Conservation (phyloP, 2,113 vertebrate species). For the Tor tambroides region DNA sequence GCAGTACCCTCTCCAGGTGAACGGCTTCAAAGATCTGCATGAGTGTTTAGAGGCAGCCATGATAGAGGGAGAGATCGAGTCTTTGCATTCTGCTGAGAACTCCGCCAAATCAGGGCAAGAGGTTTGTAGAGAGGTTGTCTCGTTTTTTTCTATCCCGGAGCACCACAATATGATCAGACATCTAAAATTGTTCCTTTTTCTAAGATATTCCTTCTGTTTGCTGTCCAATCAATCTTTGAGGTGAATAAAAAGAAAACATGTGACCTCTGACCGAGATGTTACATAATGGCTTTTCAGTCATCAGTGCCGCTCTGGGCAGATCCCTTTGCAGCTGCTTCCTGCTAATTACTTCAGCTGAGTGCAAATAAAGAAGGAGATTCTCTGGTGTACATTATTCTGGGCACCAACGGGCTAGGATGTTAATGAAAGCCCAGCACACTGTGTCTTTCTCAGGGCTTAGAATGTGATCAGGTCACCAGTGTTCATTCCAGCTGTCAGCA, state of each 20-base stretch:
- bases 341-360: conserved; percentile 59
- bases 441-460: neutral
- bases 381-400: conserved; percentile 31
- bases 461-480: neutral
- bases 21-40: conserved; percentile 97
- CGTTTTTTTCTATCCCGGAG: neutral
- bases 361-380: conserved; percentile 19
- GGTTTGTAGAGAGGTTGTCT: conserved; percentile 63
- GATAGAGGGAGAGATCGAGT: conserved; percentile 98
- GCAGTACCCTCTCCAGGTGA: conserved; percentile 97
- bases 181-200: neutral
- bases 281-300: conserved; percentile 39
- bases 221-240: neutral
- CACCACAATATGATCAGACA: neutral
- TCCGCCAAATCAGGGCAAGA: conserved; percentile 89
- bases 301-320: conserved; percentile 4
- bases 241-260: neutral
- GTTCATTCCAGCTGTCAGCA: neutral
- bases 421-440: neutral
- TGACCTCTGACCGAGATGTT: conserved; percentile 22
- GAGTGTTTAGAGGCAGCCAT: conserved; percentile 98
- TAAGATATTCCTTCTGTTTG: neutral
- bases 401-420: neutral
- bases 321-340: conserved; percentile 60
- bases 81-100: conserved; percentile 92